Percentiles rank a stretch among this genome's conserved stretches.
phyloP scores from a whole-genome alignment of 2,888 invertebrate genomes.

The Oxycera nigricornis region DNA sequence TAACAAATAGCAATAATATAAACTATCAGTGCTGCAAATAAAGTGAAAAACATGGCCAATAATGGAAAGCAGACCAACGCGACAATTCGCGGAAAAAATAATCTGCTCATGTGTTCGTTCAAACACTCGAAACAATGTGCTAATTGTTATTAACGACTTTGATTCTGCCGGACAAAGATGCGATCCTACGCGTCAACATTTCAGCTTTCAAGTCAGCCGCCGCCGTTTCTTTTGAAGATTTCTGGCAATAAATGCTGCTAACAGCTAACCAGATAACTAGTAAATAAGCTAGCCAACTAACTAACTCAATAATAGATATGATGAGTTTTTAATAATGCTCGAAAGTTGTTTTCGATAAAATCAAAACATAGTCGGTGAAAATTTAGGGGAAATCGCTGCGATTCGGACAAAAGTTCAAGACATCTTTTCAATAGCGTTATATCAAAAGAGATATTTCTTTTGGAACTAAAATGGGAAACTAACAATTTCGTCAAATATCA shows the following conservation, averaged over 20 bases:
- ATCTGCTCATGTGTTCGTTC: neutral
- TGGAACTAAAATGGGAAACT: too few species aligned
- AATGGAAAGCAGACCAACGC: neutral
- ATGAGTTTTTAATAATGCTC: conserved; percentile 13
- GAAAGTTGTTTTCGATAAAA: too few species aligned
- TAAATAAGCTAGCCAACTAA: neutral
- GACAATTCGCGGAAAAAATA: neutral
- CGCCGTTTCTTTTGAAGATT: neutral
- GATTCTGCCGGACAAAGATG: neutral
- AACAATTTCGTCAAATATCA: too few species aligned
- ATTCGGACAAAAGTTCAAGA: too few species aligned
- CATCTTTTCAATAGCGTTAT: too few species aligned
- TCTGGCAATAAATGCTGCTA: conserved; percentile 17
- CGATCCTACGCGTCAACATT: conserved; percentile 1
- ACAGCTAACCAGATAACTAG: neutral
- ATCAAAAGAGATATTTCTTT: too few species aligned
- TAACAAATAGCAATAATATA: conserved; percentile 10
- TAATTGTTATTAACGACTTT: conserved; percentile 40
- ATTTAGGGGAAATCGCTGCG: too few species aligned
- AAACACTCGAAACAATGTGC: conserved; percentile 34
- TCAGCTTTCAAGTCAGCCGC: conserved; percentile 13
- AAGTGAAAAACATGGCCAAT: neutral
- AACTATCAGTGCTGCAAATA: neutral
- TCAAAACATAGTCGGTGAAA: too few species aligned
- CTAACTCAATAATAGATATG: conserved; percentile 10